Evolutionary conservation across 2,113 vertebrate species (phyloP).

Genomic region (Cyanoderma ruficeps): DNA sequence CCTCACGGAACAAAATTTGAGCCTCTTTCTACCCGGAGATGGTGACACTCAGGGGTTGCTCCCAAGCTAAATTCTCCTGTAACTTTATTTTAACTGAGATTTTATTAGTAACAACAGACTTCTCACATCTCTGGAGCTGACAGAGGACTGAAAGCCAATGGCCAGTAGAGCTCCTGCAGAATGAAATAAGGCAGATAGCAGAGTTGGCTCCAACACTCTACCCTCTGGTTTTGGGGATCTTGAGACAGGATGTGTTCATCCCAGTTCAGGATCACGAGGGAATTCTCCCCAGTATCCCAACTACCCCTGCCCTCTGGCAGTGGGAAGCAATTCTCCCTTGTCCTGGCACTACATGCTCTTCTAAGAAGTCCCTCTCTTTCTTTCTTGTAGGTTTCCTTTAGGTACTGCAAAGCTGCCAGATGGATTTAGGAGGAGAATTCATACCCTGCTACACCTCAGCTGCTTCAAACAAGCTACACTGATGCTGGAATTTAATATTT

Average conservation of each 20-base stretch:
- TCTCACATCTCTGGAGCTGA: background rate
- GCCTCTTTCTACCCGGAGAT: background rate
- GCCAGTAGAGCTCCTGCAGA: too few relatives aligned
- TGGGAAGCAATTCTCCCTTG: background rate
- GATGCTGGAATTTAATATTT: fast-evolving
- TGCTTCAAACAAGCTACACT: fast-evolving
- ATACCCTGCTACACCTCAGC: too few relatives aligned
- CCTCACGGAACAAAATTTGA: fast-evolving
- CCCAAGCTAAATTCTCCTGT: background rate
- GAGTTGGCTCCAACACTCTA: background rate
- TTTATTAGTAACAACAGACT: background rate
- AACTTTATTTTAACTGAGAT: background rate
- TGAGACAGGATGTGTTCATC: fast-evolving
- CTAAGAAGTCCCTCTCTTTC: background rate
- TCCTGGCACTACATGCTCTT: background rate
- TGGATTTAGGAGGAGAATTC: too few relatives aligned
- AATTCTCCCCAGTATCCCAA: background rate
- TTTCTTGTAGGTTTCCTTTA: background rate
- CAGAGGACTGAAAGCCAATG: fast-evolving
- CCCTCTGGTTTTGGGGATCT: background rate
- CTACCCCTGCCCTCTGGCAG: background rate
- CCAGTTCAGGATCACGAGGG: fast-evolving
- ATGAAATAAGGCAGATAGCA: background rate
- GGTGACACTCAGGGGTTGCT: background rate
- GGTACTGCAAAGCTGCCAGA: background rate